Evolutionary conservation across 2,113 vertebrate species (phyloP).

Genomic region (Gorsachius goisagi): DNA sequence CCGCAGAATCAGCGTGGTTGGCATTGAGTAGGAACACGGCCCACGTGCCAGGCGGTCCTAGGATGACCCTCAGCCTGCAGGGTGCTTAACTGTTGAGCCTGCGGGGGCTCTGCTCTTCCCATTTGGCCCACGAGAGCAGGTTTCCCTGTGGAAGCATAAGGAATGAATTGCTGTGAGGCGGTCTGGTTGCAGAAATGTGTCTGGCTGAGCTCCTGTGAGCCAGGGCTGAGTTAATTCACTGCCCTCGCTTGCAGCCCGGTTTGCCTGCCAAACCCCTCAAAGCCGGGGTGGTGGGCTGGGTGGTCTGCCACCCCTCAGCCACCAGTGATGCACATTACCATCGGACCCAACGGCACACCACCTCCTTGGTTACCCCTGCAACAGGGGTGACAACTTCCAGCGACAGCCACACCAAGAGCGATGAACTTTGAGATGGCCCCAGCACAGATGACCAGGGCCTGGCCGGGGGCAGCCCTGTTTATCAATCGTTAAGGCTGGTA

Average conservation of each 20-base stretch:
- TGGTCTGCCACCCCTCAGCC: neutral
- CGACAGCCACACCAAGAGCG: neutral
- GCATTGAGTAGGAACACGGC: neutral
- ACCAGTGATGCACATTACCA: neutral
- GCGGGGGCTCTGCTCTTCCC: neutral
- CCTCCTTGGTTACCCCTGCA: neutral
- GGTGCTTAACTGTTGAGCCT: neutral
- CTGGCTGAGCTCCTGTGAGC: neutral
- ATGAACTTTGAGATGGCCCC: neutral
- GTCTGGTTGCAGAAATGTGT: neutral
- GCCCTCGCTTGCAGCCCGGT: neutral
- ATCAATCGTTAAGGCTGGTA: neutral
- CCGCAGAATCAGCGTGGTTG: neutral
- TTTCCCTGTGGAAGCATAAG: neutral
- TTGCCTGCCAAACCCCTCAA: neutral
- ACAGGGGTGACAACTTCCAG: neutral
- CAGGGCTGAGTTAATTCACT: neutral
- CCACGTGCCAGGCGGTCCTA: neutral
- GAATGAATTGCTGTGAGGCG: neutral
- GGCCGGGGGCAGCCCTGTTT: neutral
- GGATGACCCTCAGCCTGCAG: neutral
- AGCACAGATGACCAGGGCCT: neutral
- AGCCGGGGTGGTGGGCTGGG: neutral
- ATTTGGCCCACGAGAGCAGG: fast-evolving
- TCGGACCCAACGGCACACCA: neutral